These are phyloP conservation scores for Anticlea derivata DNA, from an alignment of 2,888 invertebrate genomes.

Conservation along the genomic window DNA sequence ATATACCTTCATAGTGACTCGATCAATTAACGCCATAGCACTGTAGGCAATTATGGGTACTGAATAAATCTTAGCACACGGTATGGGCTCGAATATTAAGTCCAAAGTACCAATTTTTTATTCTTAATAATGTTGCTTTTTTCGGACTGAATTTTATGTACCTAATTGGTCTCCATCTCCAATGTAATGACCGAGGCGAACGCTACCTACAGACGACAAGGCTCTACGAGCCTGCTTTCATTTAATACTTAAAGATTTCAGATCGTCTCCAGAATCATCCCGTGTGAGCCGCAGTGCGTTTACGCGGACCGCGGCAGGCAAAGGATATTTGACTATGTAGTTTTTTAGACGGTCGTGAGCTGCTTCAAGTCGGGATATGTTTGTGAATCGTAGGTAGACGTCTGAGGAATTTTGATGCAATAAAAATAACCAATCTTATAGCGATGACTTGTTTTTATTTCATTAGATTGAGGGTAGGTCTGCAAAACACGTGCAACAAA, in stretches of 20 bases:
- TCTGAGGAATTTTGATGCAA: constrained; percentile 61
- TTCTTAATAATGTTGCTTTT: too few relatives aligned
- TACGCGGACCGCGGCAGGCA: constrained; percentile 67
- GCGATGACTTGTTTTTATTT: constrained; percentile 37
- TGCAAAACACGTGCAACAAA: constrained; percentile 10
- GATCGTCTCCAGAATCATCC: constrained; percentile 45
- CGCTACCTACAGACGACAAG: too few relatives aligned
- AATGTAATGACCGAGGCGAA: too few relatives aligned
- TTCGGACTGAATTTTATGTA: too few relatives aligned
- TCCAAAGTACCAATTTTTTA: too few relatives aligned
- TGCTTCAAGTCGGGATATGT: constrained; percentile 65
- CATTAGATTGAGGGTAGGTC: constrained; percentile 18
- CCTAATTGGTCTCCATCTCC: too few relatives aligned
- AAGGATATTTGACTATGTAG: constrained; percentile 79
- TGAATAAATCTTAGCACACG: too few relatives aligned
- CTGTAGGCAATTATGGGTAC: too few relatives aligned
- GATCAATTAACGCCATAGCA: too few relatives aligned
- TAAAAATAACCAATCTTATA: constrained; percentile 54
- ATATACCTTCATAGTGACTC: too few relatives aligned
- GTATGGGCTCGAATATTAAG: too few relatives aligned
- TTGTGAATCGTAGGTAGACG: constrained; percentile 60
- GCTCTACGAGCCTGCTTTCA: too few relatives aligned
- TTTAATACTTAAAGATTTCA: constrained; percentile 13
- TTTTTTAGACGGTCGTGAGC: constrained; percentile 75
- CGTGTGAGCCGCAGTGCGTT: constrained; percentile 59